Evolutionary conservation across 2,797 vertebrate species (phyloP), one percentile per base, ranked within the genome.

Genomic region (Myotis daubentonii): DNA sequence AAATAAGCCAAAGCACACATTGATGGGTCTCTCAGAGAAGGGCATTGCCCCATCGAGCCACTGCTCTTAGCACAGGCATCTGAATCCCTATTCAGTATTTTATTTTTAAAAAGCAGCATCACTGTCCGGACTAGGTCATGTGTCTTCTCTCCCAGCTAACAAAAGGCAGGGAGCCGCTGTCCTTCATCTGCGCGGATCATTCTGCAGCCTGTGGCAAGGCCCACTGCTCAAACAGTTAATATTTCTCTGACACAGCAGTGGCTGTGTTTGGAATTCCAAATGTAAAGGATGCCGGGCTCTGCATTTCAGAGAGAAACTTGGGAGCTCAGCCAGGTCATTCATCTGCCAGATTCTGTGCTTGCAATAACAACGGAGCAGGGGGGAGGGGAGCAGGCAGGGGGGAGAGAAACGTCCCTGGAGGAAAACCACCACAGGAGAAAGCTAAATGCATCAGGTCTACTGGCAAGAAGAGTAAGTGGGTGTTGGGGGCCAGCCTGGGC

Each of bases 241-340:
- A 85, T 82, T 95, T 97, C 94, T 93, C 87, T 92, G 92, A 79
- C 95, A 76, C 51, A 86, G 70, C 89, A 83, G 53, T 81, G 82
- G 53, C 79, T 95, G 93, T 96, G 95, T 95, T 95, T 96, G 94
- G 96, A 97, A 97, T 97, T 95, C 72, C 74, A 95, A 95, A 95
- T 90, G 93, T 75, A 91, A 94, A 83, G 82, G 91, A 65, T 94
- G 89, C 62, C 0, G 1, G 72, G 57, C 76, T 95, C 92, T 87
- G 75, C 60, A 62, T 96, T 96, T 97, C 93, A 85, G 74, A 96
- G 89, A 71, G 72, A 93, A 90, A 83, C 70, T 93, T 93, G 70
- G 93, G 87, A 81, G 89, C 94, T 90, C 72, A 88, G 89, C 90
- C 87, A 93, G 92, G 91, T 57, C 89, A 66, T 91, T 96, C 87